phyloP scores from a whole-genome alignment of 2,888 invertebrate species.

The Polyommatus icarus region DNA sequence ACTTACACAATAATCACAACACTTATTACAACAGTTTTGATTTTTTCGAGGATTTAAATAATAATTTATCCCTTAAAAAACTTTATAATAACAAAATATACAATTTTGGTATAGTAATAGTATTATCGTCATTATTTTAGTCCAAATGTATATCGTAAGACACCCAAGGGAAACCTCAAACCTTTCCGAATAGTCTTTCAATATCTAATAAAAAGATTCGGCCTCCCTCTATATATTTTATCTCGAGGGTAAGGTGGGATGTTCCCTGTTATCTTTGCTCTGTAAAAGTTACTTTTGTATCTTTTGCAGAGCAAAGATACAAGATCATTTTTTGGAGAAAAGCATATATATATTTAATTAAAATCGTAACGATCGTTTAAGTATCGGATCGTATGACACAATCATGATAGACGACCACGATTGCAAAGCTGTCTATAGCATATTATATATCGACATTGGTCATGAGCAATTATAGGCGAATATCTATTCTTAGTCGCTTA shows the following conservation, averaged over 20 bases:
- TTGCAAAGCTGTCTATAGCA: too few relatives aligned
- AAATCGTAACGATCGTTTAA: neutral
- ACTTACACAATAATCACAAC: neutral
- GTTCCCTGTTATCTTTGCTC: neutral
- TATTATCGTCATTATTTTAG: too few relatives aligned
- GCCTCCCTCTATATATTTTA: neutral
- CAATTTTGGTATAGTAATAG: too few relatives aligned
- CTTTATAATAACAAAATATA: too few relatives aligned
- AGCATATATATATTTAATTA: neutral
- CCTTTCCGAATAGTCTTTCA: neutral
- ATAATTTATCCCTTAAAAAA: neutral
- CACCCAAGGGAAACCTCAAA: neutral
- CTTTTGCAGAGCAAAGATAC: too few relatives aligned
- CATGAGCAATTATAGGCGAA: too few relatives aligned
- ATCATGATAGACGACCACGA: too few relatives aligned
- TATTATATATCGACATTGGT: too few relatives aligned
- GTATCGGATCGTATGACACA: too few relatives aligned
- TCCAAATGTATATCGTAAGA: neutral
- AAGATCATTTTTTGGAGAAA: neutral
- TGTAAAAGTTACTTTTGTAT: neutral
- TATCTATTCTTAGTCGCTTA: too few relatives aligned
- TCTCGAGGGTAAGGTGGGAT: neutral
- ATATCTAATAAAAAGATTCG: slow-evolving; percentile 10
- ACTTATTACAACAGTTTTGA: neutral
- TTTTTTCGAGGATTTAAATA: neutral